A percentile compares a stretch with the other conserved stretches of the same genome.
Conservation (phyloP, 2,888 invertebrate species). For the Micoletzkya japonica region DNA sequence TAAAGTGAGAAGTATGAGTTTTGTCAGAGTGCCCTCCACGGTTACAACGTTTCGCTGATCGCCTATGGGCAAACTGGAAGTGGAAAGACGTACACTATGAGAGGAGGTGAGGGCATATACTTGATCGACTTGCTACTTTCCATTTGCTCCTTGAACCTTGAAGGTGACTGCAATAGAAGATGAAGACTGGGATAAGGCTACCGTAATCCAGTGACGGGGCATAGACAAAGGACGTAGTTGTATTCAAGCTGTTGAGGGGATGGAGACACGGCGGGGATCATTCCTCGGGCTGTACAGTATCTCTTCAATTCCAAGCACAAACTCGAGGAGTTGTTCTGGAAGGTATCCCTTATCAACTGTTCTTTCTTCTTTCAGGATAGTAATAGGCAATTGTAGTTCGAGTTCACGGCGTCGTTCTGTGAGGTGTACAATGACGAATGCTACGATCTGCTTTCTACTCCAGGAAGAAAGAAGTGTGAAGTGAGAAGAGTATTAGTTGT, state of each 20-base stretch:
- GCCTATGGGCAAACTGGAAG: slow-evolving; percentile 53
- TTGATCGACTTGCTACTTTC: too few relatives aligned
- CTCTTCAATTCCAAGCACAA: slow-evolving; percentile 35
- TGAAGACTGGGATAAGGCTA: too few relatives aligned
- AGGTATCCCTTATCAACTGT: slow-evolving; percentile 28
- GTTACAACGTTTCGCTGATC: slow-evolving; percentile 48
- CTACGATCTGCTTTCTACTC: slow-evolving; percentile 79
- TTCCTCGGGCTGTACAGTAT: slow-evolving; percentile 39
- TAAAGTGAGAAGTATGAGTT: too few relatives aligned
- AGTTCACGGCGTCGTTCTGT: too few relatives aligned
- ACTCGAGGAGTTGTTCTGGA: slow-evolving; percentile 38
- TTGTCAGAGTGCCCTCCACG: slow-evolving; percentile 46
- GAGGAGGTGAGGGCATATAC: slow-evolving; percentile 37
- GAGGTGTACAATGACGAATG: slow-evolving; percentile 85
- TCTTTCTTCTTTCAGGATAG: too few relatives aligned
- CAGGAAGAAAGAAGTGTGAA: too few relatives aligned
- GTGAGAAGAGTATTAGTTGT: too few relatives aligned
- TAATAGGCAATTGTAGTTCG: too few relatives aligned
- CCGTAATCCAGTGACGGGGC: too few relatives aligned
- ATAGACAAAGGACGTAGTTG: too few relatives aligned
- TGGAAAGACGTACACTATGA: slow-evolving; percentile 53
- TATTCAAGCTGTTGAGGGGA: slow-evolving; percentile 19
- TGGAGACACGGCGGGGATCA: slow-evolving; percentile 35
- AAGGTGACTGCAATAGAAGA: too few relatives aligned
- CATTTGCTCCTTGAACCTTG: too few relatives aligned